Evolutionary conservation across 2,888 invertebrate genomes (phyloP).

Genomic region (Microctonus aethiopoides): DNA sequence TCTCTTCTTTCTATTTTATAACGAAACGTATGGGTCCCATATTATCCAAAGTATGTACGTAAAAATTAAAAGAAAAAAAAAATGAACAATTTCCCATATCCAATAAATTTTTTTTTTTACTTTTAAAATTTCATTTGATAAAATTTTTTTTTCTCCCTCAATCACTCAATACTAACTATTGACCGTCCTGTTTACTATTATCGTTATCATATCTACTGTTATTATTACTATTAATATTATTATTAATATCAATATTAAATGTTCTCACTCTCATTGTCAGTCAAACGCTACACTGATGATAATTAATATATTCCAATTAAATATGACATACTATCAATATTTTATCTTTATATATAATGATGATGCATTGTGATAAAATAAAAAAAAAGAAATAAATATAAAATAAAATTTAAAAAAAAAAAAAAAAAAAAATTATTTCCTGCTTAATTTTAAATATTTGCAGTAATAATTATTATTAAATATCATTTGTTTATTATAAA

Average conservation of each 20-base stretch:
- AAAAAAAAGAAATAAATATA: background rate
- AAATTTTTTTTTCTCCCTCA: conserved; percentile 14
- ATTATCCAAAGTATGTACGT: conserved; percentile 49
- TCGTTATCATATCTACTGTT: background rate
- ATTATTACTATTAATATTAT: background rate
- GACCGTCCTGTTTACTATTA: background rate
- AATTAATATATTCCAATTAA: background rate
- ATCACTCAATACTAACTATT: conserved; percentile 10
- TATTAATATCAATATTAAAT: background rate
- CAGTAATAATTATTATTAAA: no score
- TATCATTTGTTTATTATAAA: no score
- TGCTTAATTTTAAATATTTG: no score
- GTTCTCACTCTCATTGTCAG: conserved; percentile 11
- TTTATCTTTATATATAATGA: background rate
- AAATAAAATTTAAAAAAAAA: background rate
- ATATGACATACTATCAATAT: background rate
- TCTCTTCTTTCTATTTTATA: conserved; percentile 38
- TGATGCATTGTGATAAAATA: background rate
- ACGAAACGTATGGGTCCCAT: conserved; percentile 61
- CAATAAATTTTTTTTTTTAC: conserved; percentile 14
- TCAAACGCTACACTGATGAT: conserved; percentile 7
- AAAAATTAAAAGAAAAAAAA: conserved; percentile 37
- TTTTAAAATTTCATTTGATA: no score
- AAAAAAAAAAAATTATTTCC: background rate
- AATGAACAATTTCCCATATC: conserved; percentile 20